A percentile compares a stretch with the other conserved stretches of the same genome.
Evolutionary conservation across 1,140 invertebrate genomes (phyloP).

Genomic region (Teleogryllus occipitalis): DNA sequence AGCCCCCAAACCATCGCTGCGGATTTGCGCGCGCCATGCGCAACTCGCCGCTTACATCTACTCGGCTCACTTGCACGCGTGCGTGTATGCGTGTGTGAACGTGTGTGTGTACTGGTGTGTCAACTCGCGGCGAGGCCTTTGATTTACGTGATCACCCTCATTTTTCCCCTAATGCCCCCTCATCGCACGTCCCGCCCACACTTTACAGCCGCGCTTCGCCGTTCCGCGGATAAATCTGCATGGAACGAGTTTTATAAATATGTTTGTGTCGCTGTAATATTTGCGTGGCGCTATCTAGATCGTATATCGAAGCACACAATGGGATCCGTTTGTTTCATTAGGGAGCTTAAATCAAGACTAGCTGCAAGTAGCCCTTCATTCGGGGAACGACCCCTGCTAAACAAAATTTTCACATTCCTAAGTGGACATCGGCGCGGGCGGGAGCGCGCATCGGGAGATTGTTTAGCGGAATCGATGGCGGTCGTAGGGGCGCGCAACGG

Average conservation of each 20-base stretch:
- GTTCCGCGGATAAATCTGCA: background rate
- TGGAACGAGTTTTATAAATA: background rate
- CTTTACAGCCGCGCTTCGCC: background rate
- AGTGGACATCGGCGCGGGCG: background rate
- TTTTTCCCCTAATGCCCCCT: background rate
- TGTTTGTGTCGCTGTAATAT: background rate
- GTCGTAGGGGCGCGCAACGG: background rate
- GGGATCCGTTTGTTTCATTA: background rate
- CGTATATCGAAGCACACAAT: background rate
- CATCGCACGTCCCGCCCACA: background rate
- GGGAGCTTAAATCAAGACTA: background rate
- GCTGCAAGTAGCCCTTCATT: background rate
- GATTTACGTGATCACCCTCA: background rate
- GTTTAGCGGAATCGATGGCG: background rate
- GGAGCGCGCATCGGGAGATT: background rate
- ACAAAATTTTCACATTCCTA: background rate
- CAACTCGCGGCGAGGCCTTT: background rate
- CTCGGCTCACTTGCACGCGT: too few relatives aligned
- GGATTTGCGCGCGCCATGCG: too few relatives aligned
- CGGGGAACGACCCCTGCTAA: background rate
- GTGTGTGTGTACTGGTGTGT: too few relatives aligned
- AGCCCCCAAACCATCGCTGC: too few relatives aligned
- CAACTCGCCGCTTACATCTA: too few relatives aligned
- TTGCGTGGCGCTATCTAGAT: background rate
- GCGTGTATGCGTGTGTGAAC: too few relatives aligned